phyloP scores from a whole-genome alignment of 2,797 vertebrate genomes.

The Dallia pectoralis region DNA sequence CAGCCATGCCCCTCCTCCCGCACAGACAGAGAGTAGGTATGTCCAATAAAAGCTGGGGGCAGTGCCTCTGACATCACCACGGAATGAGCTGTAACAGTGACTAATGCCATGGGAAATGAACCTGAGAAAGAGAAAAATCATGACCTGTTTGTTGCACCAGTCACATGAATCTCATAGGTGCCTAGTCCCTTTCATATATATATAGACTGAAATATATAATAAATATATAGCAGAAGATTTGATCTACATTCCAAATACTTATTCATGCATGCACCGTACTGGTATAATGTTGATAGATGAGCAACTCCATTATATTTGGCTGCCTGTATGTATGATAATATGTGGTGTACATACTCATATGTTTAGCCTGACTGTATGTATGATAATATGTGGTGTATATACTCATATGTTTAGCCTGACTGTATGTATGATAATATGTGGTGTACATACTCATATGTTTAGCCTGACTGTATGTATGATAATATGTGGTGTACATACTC shows the following conservation, averaged over 20 bases:
- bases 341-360: neutral
- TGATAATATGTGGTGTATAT: neutral
- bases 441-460: too few relatives aligned
- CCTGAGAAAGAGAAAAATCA: conserved; percentile 61
- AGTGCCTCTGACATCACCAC: conserved; percentile 76
- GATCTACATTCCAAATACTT: too few relatives aligned
- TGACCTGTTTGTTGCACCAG: neutral
- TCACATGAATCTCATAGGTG: neutral
- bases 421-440: neutral
- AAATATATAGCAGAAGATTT: too few relatives aligned
- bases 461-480: neutral
- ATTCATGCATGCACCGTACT: neutral
- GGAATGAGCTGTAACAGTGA: conserved; percentile 88
- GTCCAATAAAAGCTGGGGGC: conserved; percentile 84
- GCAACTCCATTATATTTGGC: neutral
- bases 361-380: too few relatives aligned
- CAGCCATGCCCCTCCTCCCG: conserved; percentile 82
- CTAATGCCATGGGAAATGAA: conserved; percentile 89
- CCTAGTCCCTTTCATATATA: neutral
- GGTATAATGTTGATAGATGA: neutral
- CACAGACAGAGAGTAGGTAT: conserved; percentile 83
- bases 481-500: neutral
- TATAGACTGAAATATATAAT: too few relatives aligned
- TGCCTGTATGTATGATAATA: neutral
- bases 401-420: too few relatives aligned